Percentiles rank a stretch among this genome's conserved stretches.
These are phyloP conservation scores for Callochromis pleurospilus DNA, from an alignment of 2,113 vertebrate species.

Conservation along the genomic window DNA sequence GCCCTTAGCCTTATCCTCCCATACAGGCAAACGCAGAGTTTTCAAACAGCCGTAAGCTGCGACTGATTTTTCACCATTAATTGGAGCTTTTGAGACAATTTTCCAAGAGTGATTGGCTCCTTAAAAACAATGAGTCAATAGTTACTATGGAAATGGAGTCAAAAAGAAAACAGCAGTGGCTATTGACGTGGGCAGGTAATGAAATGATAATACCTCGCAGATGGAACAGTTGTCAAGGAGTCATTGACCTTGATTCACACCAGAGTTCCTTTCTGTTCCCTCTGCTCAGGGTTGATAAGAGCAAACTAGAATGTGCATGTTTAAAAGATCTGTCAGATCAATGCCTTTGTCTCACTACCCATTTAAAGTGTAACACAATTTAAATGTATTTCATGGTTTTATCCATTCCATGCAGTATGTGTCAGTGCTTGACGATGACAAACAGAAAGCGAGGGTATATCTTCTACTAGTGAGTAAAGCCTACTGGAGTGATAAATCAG, in stretches of 20 bases:
- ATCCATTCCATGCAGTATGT: background rate
- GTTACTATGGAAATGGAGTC: conserved; percentile 68
- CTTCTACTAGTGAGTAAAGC: conserved; percentile 20
- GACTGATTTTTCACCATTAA: conserved; percentile 46
- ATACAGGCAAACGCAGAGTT: background rate
- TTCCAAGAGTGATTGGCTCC: conserved; percentile 49
- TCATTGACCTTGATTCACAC: conserved; percentile 63
- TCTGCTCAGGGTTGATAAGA: conserved; percentile 43
- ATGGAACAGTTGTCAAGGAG: conserved; percentile 65
- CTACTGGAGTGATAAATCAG: conserved; percentile 43
- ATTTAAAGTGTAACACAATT: background rate
- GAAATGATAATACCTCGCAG: conserved; percentile 66
- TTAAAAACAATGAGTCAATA: conserved; percentile 62
- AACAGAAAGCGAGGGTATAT: conserved; percentile 2
- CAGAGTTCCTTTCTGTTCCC: conserved; percentile 17
- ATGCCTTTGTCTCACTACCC: background rate
- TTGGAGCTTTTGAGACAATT: conserved; percentile 30
- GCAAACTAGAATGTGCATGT: conserved; percentile 10
- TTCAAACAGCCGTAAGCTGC: conserved; percentile 26
- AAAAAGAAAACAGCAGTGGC: conserved; percentile 45
- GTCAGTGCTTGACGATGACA: conserved; percentile 13
- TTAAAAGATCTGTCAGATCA: conserved; percentile 33
- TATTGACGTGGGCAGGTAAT: conserved; percentile 56
- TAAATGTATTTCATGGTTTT: conserved; percentile 6
- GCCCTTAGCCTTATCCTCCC: conserved; percentile 11